These are phyloP conservation scores for Periophthalmodon schlosseri DNA, from an alignment of 2,113 vertebrate genomes.

Conservation along the genomic window DNA sequence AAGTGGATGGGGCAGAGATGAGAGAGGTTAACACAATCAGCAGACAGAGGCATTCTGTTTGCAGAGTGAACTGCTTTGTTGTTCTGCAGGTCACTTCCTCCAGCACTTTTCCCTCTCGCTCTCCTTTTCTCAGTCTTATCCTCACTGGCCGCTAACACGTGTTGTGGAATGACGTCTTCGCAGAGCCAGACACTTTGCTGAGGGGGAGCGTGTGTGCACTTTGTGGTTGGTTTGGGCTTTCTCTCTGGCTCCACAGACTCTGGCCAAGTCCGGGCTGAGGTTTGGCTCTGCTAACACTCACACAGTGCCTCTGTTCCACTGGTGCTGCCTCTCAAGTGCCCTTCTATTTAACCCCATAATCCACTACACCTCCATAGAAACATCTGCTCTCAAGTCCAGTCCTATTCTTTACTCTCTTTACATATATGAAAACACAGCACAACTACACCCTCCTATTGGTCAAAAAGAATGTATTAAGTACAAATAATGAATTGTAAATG, in stretches of 20 bases:
- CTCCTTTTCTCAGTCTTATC: slow-evolving; percentile 47
- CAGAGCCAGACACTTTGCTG: slow-evolving; percentile 58
- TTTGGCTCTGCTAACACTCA: slow-evolving; percentile 64
- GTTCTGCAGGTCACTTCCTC: slow-evolving; percentile 37
- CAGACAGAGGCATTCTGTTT: slow-evolving; percentile 47
- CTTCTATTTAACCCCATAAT: slow-evolving; percentile 34
- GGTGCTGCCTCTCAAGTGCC: slow-evolving; percentile 35
- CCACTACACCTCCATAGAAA: slow-evolving; percentile 45
- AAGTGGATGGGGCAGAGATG: slow-evolving; percentile 53
- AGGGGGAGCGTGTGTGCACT: slow-evolving; percentile 46
- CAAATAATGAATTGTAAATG: no score
- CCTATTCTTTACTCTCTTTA: slow-evolving; percentile 16
- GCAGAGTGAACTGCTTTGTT: slow-evolving; percentile 40
- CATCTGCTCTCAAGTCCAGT: slow-evolving; percentile 5
- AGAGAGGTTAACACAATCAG: slow-evolving; percentile 47
- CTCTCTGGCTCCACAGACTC: slow-evolving; percentile 77
- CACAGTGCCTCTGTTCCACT: slow-evolving; percentile 32
- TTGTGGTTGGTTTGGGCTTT: slow-evolving; percentile 72
- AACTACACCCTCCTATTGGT: no score
- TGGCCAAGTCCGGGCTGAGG: slow-evolving; percentile 76
- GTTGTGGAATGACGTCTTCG: slow-evolving; percentile 71
- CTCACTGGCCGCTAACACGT: slow-evolving; percentile 55
- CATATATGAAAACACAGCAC: no score
- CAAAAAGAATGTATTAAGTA: no score
- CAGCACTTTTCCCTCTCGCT: slow-evolving; percentile 27